A percentile compares a stretch with the other conserved stretches of the same genome.
Evolutionary conservation across 2,797 vertebrate species (phyloP).

Genomic region (Calcarius lapponicus): DNA sequence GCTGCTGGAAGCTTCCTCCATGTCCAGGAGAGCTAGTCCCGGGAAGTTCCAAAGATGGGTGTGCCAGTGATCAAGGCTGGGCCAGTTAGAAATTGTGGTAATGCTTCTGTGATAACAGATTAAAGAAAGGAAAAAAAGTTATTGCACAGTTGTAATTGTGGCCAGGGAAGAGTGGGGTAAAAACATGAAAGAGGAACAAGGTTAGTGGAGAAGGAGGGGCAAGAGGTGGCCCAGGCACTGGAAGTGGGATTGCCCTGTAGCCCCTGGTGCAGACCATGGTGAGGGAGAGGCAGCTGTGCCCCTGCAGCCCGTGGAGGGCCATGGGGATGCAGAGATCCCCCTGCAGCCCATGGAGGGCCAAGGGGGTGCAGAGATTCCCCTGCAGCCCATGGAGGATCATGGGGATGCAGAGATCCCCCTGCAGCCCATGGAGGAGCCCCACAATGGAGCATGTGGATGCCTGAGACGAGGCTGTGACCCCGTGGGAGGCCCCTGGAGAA

Average conservation of each 20-base stretch:
- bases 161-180: fast-evolving
- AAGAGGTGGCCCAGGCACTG: fast-evolving
- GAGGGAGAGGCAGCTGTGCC: neutral
- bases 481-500: fast-evolving
- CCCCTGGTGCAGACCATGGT: fast-evolving
- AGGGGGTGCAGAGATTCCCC: too few species aligned
- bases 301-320: neutral
- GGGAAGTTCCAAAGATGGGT: neutral
- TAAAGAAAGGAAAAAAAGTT: neutral
- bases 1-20: neutral
- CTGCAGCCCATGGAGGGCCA: neutral
- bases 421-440: fast-evolving
- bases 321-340: too few species aligned
- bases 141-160: fast-evolving
- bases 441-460: fast-evolving
- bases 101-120: fast-evolving
- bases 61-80: fast-evolving
- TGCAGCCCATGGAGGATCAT: fast-evolving
- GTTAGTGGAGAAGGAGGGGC: neutral
- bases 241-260: neutral
- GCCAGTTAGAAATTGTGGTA: neutral
- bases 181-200: neutral
- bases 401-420: too few species aligned
- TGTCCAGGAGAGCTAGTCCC: neutral
- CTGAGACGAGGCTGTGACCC: neutral